Base-by-base conservation (phyloP, 1,140 invertebrate species). In the Trichonephila clavata region DNA sequence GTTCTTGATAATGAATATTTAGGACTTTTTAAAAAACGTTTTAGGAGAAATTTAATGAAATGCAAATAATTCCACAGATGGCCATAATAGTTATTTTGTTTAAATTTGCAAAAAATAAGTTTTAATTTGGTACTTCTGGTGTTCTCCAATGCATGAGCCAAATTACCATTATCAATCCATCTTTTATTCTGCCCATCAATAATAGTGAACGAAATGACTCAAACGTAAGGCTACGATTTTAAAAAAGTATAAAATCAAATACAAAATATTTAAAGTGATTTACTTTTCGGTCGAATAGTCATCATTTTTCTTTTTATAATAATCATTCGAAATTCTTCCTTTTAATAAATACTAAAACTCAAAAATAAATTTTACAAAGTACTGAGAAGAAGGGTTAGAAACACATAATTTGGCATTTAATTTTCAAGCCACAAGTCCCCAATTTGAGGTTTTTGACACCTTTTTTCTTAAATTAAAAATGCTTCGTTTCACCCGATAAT, bases 241-340 rank as follows among this genome's bases (percentile, higher is more conserved):
- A 77, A 77, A 77, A 77, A 18, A 77, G 6, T 8, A 50, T 50
- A 8, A 77, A 77, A 77, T 20, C 39, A 77, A 77, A 39, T 39
- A 39, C 2, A 39, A 39, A 39, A 39, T 39, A 39, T 39, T 39
- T 39, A 20, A 39, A 77, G 32, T 39, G 18, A 39, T 77, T 77
- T 77, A 77, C 18, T 77, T 77, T 77, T 77, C 27, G 71, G 27
- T 77, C 32, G 71, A 77, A 77, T 77, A 77, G 71, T 77, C 71
- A 39, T 14, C 4, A 68, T 24, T 13, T 24, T 2, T 68, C 24
- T 68, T 65, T 65, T 4, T 65, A 65, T 65, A 24, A 24, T 24
- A 14, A 68, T 7, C 65, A 3, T 68, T 68, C 24, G 21, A 13
- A 68, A 24, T 68, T 16, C 7, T 50, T 50, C 10, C 50, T 10